Percentiles rank a stretch among this genome's conserved stretches.
phyloP scores from a whole-genome alignment of 2,888 invertebrate species.

The Drosophila siamana region DNA sequence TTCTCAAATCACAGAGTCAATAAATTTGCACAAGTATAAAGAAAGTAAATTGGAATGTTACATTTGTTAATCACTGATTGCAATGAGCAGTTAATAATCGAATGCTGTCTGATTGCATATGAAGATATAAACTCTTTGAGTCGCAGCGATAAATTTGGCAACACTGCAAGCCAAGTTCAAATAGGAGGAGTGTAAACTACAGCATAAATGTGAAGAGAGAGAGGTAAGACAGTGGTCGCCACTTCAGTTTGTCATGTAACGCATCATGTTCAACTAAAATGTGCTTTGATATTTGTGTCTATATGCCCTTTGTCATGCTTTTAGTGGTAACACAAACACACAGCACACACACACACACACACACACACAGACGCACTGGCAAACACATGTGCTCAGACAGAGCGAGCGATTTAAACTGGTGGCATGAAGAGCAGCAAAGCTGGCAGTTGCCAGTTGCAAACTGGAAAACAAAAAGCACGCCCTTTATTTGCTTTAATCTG shows the following conservation, averaged over 20 bases:
- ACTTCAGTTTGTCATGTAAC: background rate
- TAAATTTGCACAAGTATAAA: no score
- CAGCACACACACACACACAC: no score
- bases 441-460: conserved; percentile 45
- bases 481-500: conserved; percentile 79
- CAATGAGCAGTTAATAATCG: background rate
- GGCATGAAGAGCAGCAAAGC: conserved; percentile 60
- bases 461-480: conserved; percentile 75
- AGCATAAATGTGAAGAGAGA: background rate
- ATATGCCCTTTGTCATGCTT: conserved; percentile 15
- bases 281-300: background rate
- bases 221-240: no score
- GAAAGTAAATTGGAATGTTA: no score
- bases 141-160: background rate
- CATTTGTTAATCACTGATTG: no score
- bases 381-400: no score
- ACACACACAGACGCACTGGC: no score
- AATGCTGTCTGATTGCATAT: background rate
- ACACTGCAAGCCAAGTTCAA: background rate
- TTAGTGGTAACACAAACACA: conserved; percentile 18
- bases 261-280: conserved; percentile 10
- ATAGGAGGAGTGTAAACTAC: background rate
- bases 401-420: conserved; percentile 71
- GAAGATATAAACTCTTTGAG: background rate
- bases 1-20: no score